A percentile compares a stretch with the other conserved stretches of the same genome.
phyloP scores from a whole-genome alignment of 2,113 vertebrate species.

The Platysternon megacephalum region DNA sequence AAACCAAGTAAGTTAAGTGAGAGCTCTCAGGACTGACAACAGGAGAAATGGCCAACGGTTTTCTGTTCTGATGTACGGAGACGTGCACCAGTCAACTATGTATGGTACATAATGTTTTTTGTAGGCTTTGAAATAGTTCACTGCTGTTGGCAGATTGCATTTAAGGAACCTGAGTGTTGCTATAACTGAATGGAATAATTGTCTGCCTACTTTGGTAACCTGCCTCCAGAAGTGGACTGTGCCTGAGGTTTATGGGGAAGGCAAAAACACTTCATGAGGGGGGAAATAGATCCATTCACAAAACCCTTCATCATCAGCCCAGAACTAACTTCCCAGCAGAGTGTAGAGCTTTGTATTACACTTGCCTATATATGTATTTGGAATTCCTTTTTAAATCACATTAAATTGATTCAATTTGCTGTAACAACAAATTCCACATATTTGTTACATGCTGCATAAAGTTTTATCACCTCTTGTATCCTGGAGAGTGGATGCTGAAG shows the following conservation, averaged over 20 bases:
- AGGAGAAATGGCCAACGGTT: background rate
- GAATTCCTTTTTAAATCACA: background rate
- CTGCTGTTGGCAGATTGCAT: background rate
- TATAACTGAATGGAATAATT: fast-evolving
- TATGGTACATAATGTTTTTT: background rate
- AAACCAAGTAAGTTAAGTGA: fast-evolving
- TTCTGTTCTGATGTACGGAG: background rate
- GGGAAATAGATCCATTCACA: background rate
- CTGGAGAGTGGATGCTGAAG: conserved; percentile 7
- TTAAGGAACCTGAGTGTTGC: background rate
- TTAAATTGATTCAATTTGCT: background rate
- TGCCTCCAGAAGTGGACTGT: background rate
- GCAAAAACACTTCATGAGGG: background rate
- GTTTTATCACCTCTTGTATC: background rate
- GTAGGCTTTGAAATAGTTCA: background rate
- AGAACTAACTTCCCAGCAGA: background rate
- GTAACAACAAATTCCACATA: background rate
- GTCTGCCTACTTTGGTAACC: background rate
- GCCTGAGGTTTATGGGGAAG: background rate
- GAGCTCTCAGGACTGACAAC: background rate
- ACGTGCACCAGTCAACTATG: background rate
- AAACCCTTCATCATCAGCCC: background rate
- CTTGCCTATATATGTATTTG: background rate
- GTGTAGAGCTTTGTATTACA: background rate
- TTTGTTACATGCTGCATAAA: background rate